phyloP scores from a whole-genome alignment of 2,113 vertebrate species.

The Gallinago undulata region DNA sequence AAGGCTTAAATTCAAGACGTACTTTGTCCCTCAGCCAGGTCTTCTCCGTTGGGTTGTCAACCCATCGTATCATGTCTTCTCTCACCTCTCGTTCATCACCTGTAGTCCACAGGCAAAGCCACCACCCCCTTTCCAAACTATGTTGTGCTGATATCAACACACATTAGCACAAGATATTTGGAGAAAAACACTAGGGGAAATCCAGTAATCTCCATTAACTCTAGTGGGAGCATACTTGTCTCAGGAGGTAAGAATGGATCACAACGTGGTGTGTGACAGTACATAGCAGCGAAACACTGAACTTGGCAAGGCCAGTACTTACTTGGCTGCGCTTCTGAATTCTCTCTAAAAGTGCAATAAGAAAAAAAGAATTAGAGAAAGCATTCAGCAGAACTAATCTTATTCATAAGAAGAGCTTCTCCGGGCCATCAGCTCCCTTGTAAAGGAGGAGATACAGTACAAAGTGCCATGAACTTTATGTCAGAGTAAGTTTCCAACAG shows the following conservation, averaged over 20 bases:
- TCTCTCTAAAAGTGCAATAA: constrained; percentile 39
- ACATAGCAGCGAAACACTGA: background rate
- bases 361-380: constrained; percentile 29
- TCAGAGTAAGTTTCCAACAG: background rate
- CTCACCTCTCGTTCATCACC: background rate
- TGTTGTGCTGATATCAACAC: background rate
- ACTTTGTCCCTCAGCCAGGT: background rate
- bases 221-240: background rate
- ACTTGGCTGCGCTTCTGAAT: constrained; percentile 4
- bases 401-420: background rate
- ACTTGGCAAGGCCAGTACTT: constrained; percentile 16
- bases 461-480: background rate
- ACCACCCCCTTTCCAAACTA: background rate
- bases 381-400: background rate
- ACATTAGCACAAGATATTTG: background rate
- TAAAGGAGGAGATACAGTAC: background rate
- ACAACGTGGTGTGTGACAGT: background rate
- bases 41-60: background rate
- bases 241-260: background rate
- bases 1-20: background rate
- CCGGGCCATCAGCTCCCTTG: background rate
- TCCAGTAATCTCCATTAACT: background rate
- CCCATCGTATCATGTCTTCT: background rate
- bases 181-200: background rate
- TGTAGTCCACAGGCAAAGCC: background rate